phyloP scores from a whole-genome alignment of 2,888 invertebrate species.

The Aspidiotus destructor region DNA sequence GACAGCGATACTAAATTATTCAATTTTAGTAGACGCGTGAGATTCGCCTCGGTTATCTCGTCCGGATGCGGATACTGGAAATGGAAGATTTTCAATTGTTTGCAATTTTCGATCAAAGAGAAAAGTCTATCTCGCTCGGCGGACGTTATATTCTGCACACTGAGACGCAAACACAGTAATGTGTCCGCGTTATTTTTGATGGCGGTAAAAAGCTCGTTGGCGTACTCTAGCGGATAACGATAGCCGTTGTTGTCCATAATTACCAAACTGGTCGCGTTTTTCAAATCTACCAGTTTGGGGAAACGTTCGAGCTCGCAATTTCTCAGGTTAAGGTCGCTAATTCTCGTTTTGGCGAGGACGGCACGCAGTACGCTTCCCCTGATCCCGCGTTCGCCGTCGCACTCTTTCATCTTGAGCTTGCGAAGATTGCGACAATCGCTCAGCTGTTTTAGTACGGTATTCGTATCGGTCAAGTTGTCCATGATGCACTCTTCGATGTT shows the following conservation, averaged over 20 bases:
- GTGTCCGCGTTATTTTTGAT: slow-evolving; percentile 4
- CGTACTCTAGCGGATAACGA: slow-evolving; percentile 23
- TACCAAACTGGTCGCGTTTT: slow-evolving; percentile 17
- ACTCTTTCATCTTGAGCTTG: slow-evolving; percentile 16
- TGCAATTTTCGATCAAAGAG: slow-evolving; percentile 10
- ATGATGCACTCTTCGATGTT: slow-evolving; percentile 12
- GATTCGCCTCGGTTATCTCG: slow-evolving; percentile 17
- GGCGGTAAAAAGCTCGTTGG: slow-evolving; percentile 7
- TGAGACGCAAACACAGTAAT: slow-evolving; percentile 8
- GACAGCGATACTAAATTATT: slow-evolving; percentile 11
- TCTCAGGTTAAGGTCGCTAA: slow-evolving; percentile 14
- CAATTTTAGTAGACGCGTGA: slow-evolving; percentile 5
- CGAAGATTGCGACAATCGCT: slow-evolving; percentile 17
- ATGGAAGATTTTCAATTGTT: slow-evolving; percentile 16
- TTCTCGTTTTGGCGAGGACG: slow-evolving; percentile 11
- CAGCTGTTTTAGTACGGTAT: slow-evolving; percentile 15
- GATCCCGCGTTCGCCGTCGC: slow-evolving; percentile 27
- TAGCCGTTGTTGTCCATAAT: slow-evolving; percentile 25
- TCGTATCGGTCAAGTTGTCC: slow-evolving; percentile 23
- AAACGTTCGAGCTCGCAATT: slow-evolving; percentile 24
- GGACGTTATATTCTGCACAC: slow-evolving; percentile 9
- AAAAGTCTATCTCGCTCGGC: slow-evolving; percentile 19
- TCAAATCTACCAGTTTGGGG: slow-evolving; percentile 3
- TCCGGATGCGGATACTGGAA: slow-evolving; percentile 26
- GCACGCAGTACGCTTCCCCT: slow-evolving; percentile 11